phyloP scores from a whole-genome alignment of 2,888 invertebrate species.

The Arenicola marina region DNA sequence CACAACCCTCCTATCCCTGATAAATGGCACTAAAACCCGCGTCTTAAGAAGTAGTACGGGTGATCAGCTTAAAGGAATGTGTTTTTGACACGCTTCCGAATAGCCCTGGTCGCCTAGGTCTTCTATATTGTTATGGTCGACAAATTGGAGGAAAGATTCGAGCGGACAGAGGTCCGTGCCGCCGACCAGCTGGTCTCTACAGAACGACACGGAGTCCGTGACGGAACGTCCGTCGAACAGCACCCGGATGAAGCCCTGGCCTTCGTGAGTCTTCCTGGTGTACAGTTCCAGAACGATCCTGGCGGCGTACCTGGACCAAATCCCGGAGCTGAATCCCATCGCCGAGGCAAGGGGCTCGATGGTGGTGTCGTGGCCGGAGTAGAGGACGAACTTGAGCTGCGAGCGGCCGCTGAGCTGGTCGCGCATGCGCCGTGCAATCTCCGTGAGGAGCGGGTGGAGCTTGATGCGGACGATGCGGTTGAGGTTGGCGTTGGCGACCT shows the following conservation, averaged over 20 bases:
- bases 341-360: conserved; percentile 81
- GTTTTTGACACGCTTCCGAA: background rate
- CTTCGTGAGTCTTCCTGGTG: conserved; percentile 23
- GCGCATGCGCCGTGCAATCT: conserved; percentile 67
- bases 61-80: background rate
- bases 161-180: conserved; percentile 73
- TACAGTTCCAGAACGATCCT: conserved; percentile 88
- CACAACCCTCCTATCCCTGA: too few species aligned
- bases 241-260: conserved; percentile 72
- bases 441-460: conserved; percentile 82
- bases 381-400: conserved; percentile 69
- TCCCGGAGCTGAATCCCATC: conserved; percentile 71
- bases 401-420: conserved; percentile 4
- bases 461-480: conserved; percentile 67
- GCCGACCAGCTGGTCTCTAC: conserved; percentile 62
- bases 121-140: conserved; percentile 84
- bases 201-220: conserved; percentile 80
- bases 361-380: conserved; percentile 92
- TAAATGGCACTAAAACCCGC: too few species aligned
- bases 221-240: conserved; percentile 86
- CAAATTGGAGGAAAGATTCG: conserved; percentile 83
- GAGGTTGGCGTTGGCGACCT: conserved; percentile 30
- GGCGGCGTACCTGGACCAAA: conserved; percentile 81
- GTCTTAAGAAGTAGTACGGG: background rate
- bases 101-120: conserved; percentile 63